A percentile compares a stretch with the other conserved stretches of the same genome.
These are phyloP conservation scores for Hyaena hyaena DNA, from an alignment of 2,113 vertebrate species.

Conservation along the genomic window DNA sequence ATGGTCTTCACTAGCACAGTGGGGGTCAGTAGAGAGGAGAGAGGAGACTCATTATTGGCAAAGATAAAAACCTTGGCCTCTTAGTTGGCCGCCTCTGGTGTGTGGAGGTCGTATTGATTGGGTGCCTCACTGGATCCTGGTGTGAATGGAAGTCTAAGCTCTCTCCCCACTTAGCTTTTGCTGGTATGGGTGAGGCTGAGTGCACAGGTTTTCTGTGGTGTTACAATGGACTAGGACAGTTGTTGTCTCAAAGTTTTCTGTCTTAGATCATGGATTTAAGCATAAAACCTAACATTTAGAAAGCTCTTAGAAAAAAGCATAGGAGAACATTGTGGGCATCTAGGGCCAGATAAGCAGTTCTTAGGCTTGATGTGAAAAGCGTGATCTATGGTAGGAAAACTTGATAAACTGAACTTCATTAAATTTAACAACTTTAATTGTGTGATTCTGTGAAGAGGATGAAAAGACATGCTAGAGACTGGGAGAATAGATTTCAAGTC, in stretches of 20 bases:
- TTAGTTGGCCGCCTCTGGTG: not conserved
- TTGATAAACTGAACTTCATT: not conserved
- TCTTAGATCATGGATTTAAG: not conserved
- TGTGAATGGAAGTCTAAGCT: not conserved
- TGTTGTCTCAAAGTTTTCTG: not conserved
- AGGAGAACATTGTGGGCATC: not conserved
- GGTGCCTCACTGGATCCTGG: not conserved
- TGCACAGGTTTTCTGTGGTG: not conserved
- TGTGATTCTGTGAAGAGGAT: not conserved
- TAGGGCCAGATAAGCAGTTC: not conserved
- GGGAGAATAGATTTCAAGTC: not conserved
- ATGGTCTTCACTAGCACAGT: not conserved
- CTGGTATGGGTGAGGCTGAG: not conserved
- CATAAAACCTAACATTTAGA: not conserved
- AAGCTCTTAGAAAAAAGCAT: not conserved
- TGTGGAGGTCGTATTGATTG: fast-evolving
- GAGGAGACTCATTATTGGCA: not conserved
- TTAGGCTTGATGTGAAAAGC: not conserved
- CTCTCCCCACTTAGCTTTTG: not conserved
- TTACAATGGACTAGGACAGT: not conserved
- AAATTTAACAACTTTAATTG: not conserved
- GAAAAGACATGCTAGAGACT: not conserved
- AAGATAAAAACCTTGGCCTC: not conserved
- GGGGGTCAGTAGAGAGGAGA: not conserved
- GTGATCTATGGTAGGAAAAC: not conserved